Conservation (phyloP, 2,113 vertebrate genomes). For the Diglossa brunneiventris region DNA sequence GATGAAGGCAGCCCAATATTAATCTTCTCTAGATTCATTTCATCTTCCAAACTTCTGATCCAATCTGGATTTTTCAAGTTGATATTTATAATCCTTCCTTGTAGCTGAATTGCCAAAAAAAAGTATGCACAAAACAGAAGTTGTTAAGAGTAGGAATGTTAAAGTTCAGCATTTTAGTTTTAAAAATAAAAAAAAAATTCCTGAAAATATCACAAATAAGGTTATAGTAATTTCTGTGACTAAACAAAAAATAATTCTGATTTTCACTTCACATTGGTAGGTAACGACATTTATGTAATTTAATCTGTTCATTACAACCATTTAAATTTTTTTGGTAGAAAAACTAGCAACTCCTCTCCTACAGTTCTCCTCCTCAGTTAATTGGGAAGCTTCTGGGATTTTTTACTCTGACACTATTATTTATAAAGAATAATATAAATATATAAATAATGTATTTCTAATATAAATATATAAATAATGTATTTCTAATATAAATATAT, state of each 20-base stretch:
- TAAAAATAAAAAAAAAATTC: not conserved
- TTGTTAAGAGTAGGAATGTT: not conserved
- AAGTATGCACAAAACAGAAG: not conserved
- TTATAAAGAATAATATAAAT: not conserved
- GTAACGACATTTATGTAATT: not conserved
- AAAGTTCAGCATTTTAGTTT: not conserved
- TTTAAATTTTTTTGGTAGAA: not conserved
- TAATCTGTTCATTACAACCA: not conserved
- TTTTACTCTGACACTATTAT: not conserved
- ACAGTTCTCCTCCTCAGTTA: not conserved
- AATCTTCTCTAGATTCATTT: slow-evolving; percentile 93
- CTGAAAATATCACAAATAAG: not conserved
- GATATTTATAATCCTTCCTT: slow-evolving; percentile 85
- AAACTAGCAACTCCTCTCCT: not conserved
- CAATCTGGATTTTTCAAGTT: slow-evolving; percentile 92
- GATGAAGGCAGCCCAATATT: slow-evolving; percentile 86
- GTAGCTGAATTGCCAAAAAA: slow-evolving; percentile 73
- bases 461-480: no score
- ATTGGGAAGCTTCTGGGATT: not conserved
- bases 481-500: no score
- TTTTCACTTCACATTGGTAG: not conserved
- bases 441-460: no score
- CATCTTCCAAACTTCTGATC: slow-evolving; percentile 92
- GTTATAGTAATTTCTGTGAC: not conserved
- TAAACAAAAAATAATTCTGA: not conserved